phyloP scores from a whole-genome alignment of 2,888 invertebrate species.

The Chloroclysta siterata region DNA sequence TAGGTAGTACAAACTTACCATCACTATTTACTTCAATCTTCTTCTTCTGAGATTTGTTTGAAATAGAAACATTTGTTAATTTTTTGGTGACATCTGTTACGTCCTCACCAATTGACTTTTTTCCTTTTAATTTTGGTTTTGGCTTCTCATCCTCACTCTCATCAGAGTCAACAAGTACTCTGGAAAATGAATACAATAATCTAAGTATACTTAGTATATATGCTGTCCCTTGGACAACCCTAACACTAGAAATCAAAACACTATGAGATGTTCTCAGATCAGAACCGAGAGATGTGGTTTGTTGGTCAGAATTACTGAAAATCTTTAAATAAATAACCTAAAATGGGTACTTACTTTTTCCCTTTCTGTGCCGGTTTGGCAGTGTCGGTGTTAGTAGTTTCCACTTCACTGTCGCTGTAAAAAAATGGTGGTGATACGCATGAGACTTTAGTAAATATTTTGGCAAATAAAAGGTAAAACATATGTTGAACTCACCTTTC shows the following conservation, averaged over 20 bases:
- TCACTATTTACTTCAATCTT: conserved; percentile 67
- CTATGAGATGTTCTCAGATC: not conserved
- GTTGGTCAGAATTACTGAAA: not conserved
- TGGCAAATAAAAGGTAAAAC: conserved; percentile 51
- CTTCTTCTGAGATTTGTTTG: conserved; percentile 81
- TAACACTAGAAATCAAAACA: not conserved
- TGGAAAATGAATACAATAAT: conserved; percentile 42
- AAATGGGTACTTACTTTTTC: conserved; percentile 74
- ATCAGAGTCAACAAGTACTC: conserved; percentile 72
- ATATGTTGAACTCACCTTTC: conserved; percentile 87
- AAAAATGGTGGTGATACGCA: conserved; percentile 41
- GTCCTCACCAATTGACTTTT: conserved; percentile 79
- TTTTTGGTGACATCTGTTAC: conserved; percentile 83
- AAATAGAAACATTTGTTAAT: conserved; percentile 85
- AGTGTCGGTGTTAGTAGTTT: conserved; percentile 72
- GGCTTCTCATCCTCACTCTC: conserved; percentile 80
- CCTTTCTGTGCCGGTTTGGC: conserved; percentile 71
- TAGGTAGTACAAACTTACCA: conserved; percentile 44
- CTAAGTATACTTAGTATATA: not conserved
- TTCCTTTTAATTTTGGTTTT: conserved; percentile 77
- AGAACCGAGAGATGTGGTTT: not conserved
- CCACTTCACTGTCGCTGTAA: conserved; percentile 87
- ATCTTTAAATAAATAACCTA: conserved; percentile 62
- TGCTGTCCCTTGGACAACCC: not conserved
- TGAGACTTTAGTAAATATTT: conserved; percentile 29